Base-by-base conservation (phyloP, 2,797 vertebrate species). In the Chelon labrosus region DNA sequence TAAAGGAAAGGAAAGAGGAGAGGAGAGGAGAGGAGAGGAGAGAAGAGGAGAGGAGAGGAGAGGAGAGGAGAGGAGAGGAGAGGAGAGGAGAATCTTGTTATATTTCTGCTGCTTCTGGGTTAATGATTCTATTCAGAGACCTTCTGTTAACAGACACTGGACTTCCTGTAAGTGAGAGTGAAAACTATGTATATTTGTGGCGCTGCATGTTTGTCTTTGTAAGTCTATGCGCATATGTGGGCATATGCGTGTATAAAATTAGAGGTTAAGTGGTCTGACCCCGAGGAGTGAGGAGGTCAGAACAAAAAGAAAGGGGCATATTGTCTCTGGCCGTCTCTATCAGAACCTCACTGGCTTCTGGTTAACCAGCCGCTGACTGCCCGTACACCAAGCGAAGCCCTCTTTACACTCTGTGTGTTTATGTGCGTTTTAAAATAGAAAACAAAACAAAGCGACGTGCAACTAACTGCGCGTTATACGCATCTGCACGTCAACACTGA, bases 221-320 rank as follows among this genome's bases (percentile, higher is more conserved):
- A 3, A 42, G 35, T 72, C 25, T 58, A 39, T 37, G 35, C 41
- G 50, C 49, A 20, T 51, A 31, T 73, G 51, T 73, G 53, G 70
- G 3, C 54, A 10, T 50, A 38, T 70, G 69, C 73, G 54, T 64
- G 42, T 54, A 53, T 79, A 65, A 84, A 77, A 65, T 80, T 77
- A 81, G 77, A 80, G 74, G 83, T 87, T 83, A 87, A 85, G 83
- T 85, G 84, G 75, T 84, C 57, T 41, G 65, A 90, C 83, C 84
- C 77, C 65, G 66, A 78, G 72, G 65, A 76, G 37, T 78, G 71
- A 73, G 39, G 39, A 82, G 78, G 68, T 88, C 76, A 75, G 61
- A 65, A 65, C 62, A 47, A 65, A 81, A 75, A 89, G 82, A 87
- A 85, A 77, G 78, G 58, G 53, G 49, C 59, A 31, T 63, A 84